Percentiles rank a stretch among this genome's conserved stretches.
Evolutionary conservation across 1,140 invertebrate genomes (phyloP).

Genomic region (Thaumetopoea pityocampa): DNA sequence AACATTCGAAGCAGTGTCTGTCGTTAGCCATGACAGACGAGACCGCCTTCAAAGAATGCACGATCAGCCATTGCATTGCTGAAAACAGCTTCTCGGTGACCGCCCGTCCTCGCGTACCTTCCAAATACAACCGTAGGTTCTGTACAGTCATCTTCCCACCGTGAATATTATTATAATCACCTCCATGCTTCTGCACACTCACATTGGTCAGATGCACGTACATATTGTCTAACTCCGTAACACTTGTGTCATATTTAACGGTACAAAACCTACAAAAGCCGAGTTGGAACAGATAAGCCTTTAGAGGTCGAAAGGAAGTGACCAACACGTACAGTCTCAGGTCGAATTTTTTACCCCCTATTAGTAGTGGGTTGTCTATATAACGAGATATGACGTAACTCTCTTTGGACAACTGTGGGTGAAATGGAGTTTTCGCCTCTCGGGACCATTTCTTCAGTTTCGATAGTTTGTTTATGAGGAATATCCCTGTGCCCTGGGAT

Average conservation of each 20-base stretch:
- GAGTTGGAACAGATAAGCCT: constrained; percentile 89
- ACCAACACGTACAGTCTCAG: constrained; percentile 89
- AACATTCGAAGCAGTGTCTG: constrained; percentile 91
- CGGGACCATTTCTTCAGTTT: constrained; percentile 92
- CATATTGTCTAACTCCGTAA: constrained; percentile 88
- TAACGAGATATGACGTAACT: constrained; percentile 94
- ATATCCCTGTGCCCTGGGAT: constrained; percentile 91
- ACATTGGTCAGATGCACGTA: constrained; percentile 94
- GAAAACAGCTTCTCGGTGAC: constrained; percentile 89
- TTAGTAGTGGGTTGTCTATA: constrained; percentile 89
- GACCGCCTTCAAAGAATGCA: constrained; percentile 88
- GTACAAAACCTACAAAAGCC: constrained; percentile 89
- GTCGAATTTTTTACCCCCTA: constrained; percentile 93
- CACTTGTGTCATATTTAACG: constrained; percentile 87
- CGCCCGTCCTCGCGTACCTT: constrained; percentile 91
- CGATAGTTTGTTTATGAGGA: constrained; percentile 91
- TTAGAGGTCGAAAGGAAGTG: constrained; percentile 87
- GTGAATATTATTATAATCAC: constrained; percentile 95
- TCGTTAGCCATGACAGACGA: constrained; percentile 87
- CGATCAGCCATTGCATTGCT: constrained; percentile 92
- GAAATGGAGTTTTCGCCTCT: constrained; percentile 83
- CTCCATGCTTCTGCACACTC: constrained; percentile 89
- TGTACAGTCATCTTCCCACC: constrained; percentile 96
- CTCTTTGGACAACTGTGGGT: constrained; percentile 87
- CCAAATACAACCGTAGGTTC: constrained; percentile 92